Conservation (phyloP, 2,113 vertebrate genomes). For the Myiagra hebetior region DNA sequence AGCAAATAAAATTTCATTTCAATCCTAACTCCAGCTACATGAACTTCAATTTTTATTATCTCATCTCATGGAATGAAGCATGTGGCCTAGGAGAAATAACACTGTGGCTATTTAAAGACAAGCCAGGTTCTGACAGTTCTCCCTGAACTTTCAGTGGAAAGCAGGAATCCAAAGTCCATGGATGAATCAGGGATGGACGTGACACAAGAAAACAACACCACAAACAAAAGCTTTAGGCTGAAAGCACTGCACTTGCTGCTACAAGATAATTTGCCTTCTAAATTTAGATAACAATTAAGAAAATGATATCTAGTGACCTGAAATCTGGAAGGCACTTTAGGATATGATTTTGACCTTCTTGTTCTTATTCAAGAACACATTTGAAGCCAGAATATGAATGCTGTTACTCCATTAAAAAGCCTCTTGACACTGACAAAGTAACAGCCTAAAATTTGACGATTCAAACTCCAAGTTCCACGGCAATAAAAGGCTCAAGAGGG, state of each 20-base stretch:
- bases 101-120: not conserved
- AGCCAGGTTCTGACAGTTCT: not conserved
- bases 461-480: not conserved
- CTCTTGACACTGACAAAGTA: not conserved
- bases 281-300: constrained; percentile 2
- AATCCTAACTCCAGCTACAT: not conserved
- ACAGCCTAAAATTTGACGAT: not conserved
- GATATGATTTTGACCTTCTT: not conserved
- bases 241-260: not conserved
- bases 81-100: not conserved
- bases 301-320: not conserved
- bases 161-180: not conserved
- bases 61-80: not conserved
- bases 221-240: not conserved
- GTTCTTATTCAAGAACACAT: not conserved
- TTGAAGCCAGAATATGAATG: not conserved
- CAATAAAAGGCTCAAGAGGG: not conserved
- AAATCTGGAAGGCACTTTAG: not conserved
- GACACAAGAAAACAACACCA: not conserved
- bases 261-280: not conserved
- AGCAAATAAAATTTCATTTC: not conserved
- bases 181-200: not conserved
- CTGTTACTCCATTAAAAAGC: not conserved
- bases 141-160: not conserved
- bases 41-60: not conserved